Evolutionary conservation across 2,797 vertebrate species (phyloP), one percentile per base, ranked within the genome.

Genomic region (Podargus strigoides): DNA sequence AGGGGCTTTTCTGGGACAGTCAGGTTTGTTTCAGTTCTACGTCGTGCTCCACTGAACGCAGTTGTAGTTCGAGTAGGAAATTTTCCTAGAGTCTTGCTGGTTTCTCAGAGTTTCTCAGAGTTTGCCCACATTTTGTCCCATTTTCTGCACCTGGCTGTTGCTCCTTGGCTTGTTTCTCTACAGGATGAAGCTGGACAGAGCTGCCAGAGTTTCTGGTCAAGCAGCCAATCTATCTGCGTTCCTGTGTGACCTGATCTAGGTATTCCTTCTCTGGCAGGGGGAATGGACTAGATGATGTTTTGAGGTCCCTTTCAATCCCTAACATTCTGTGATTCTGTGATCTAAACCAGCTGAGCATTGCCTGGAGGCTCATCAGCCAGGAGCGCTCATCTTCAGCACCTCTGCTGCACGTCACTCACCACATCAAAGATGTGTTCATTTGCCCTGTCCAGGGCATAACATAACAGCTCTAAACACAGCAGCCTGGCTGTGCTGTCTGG

Each of bases 401-500:
- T 4, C 8, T 20, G 58, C 50, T 60, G 37, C n/a, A 9, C 3
- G 1, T 30, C 30, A 83, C 97, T 98, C 97, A 98, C 95, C 28
- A 92, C 97, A 14, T 95, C 94, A 16, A 98, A 96, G 87, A 98
- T 91, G 18, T 91, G 72, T 50, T 84, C 96, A 96, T 98, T 98
- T 66, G 87, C 95, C 73, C 94, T 95, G 82, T 98, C 98, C 28
- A n/a, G n/a, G n/a, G n/a, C n/a, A n/a, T n/a, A n/a, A n/a, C n/a
- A n/a, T n/a, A n/a, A n/a, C n/a, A n/a, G n/a, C n/a, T n/a, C 97
- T 94, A 89, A 98, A 98, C 55, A 97, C 98, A 10, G 97, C 98
- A 39, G 96, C 70, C 34, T 97, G 58, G 11, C 58, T 30, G 39
- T 30, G 27, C 66, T 44, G 22, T 2, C 37, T 42, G 14, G 7